Percentiles rank a stretch among this genome's conserved stretches.
These are phyloP conservation scores for Liopterus haemorrhoidalis DNA, from an alignment of 2,888 invertebrate genomes.

Conservation along the genomic window DNA sequence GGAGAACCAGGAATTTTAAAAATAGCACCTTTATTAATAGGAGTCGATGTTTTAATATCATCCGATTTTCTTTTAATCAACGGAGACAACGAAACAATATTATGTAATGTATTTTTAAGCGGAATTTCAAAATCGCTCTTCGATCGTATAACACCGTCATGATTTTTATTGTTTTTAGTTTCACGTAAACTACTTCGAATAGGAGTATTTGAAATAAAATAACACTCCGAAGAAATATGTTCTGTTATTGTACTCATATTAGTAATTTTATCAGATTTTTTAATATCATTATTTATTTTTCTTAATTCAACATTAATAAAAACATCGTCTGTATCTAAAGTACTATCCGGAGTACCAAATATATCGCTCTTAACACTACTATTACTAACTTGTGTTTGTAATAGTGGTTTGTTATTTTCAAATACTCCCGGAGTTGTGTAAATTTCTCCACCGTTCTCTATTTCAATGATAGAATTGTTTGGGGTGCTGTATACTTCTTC, in stretches of 20 bases:
- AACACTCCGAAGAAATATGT: neutral
- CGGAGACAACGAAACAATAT: slow-evolving; percentile 55
- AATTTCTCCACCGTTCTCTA: slow-evolving; percentile 10
- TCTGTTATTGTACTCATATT: slow-evolving; percentile 19
- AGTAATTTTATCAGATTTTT: neutral
- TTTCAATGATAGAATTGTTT: slow-evolving; percentile 24
- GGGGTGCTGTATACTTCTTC: slow-evolving; percentile 36
- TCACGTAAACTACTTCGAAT: slow-evolving; percentile 26
- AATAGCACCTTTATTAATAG: slow-evolving; percentile 30
- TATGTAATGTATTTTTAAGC: slow-evolving; percentile 45
- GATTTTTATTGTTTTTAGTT: too few species aligned
- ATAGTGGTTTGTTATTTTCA: slow-evolving; percentile 36
- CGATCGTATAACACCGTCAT: slow-evolving; percentile 40
- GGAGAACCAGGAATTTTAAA: slow-evolving; percentile 38
- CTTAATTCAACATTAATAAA: slow-evolving; percentile 38
- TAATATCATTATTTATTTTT: slow-evolving; percentile 32
- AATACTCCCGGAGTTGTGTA: slow-evolving; percentile 27
- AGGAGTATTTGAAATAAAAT: slow-evolving; percentile 17
- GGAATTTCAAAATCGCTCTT: slow-evolving; percentile 44
- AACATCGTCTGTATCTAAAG: slow-evolving; percentile 33
- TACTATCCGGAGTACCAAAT: slow-evolving; percentile 40
- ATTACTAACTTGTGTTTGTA: slow-evolving; percentile 37
- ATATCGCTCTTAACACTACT: slow-evolving; percentile 39
- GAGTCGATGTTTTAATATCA: slow-evolving; percentile 34
- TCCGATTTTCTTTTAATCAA: slow-evolving; percentile 43